A percentile compares a stretch with the other conserved stretches of the same genome.
Evolutionary conservation across 2,888 invertebrate species (phyloP).

Genomic region (Chalcosyrphus nemorum): DNA sequence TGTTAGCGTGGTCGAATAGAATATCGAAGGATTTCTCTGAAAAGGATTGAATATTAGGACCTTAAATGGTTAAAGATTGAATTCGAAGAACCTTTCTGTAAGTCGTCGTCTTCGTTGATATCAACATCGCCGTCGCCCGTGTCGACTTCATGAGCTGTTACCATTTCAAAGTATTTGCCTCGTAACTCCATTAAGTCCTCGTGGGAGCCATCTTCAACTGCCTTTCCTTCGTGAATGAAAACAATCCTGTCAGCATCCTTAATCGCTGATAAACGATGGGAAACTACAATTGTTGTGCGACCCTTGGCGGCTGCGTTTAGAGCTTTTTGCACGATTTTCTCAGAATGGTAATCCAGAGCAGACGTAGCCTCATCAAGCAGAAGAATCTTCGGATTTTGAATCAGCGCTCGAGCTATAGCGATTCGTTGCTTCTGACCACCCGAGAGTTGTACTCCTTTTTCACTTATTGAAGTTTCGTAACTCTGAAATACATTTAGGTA

Average conservation of each 20-base stretch:
- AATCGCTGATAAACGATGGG: constrained; percentile 88
- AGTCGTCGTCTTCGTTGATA: not conserved
- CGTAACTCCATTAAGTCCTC: constrained; percentile 85
- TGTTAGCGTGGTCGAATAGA: constrained; percentile 43
- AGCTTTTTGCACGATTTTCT: constrained; percentile 90
- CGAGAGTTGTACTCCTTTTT: constrained; percentile 89
- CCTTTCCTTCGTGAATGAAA: constrained; percentile 87
- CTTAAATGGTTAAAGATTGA: not conserved
- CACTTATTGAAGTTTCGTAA: constrained; percentile 90
- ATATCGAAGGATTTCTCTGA: constrained; percentile 24
- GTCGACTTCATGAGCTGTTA: constrained; percentile 80
- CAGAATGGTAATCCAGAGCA: constrained; percentile 90
- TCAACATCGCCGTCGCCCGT: constrained; percentile 47
- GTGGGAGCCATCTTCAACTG: constrained; percentile 88
- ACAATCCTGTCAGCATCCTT: constrained; percentile 87
- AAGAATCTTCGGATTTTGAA: constrained; percentile 88
- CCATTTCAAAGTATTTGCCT: constrained; percentile 87
- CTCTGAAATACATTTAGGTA: constrained; percentile 81
- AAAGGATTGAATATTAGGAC: not conserved
- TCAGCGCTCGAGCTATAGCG: constrained; percentile 91
- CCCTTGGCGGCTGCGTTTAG: constrained; percentile 89
- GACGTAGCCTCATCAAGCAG: constrained; percentile 92
- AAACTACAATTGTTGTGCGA: constrained; percentile 88
- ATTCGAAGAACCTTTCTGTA: constrained; percentile 23
- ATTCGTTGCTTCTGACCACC: constrained; percentile 93